phyloP scores from a whole-genome alignment of 1,140 invertebrate species.

The Lepidurus couesii region DNA sequence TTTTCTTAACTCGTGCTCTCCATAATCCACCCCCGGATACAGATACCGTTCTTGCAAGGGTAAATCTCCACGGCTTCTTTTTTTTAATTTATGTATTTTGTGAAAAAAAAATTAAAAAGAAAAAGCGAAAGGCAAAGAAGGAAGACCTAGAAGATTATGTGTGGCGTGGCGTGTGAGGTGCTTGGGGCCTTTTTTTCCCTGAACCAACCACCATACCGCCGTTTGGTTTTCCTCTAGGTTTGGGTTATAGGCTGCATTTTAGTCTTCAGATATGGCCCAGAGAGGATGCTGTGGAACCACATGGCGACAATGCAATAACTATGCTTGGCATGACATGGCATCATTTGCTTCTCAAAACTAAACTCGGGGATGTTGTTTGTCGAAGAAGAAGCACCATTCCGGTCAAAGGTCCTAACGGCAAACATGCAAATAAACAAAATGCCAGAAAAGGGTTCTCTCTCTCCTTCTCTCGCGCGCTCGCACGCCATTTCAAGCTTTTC shows the following conservation, averaged over 20 bases:
- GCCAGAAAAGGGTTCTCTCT: not conserved
- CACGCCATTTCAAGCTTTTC: not conserved
- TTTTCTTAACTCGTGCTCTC: not conserved
- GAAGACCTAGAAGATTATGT: too few species aligned
- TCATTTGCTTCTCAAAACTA: not conserved
- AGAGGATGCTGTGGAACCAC: constrained; percentile 6
- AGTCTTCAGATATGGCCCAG: not conserved
- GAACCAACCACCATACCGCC: too few species aligned
- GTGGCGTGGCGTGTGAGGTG: too few species aligned
- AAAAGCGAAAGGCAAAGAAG: too few species aligned
- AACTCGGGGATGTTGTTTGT: not conserved
- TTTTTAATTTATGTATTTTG: too few species aligned
- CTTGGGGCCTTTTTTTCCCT: too few species aligned
- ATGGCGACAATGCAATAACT: constrained; percentile 22
- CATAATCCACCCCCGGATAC: not conserved
- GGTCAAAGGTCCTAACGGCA: constrained; percentile 7
- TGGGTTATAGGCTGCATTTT: not conserved
- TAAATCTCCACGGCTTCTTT: too few species aligned
- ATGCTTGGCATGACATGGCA: constrained; percentile 4
- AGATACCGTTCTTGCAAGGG: too few species aligned
- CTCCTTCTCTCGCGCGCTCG: not conserved
- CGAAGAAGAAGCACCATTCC: not conserved
- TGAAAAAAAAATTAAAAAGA: too few species aligned
- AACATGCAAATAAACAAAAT: constrained; percentile 19
- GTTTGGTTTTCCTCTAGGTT: not conserved